phyloP scores from a whole-genome alignment of 2,888 invertebrate species.

The Tethea ocularis region DNA sequence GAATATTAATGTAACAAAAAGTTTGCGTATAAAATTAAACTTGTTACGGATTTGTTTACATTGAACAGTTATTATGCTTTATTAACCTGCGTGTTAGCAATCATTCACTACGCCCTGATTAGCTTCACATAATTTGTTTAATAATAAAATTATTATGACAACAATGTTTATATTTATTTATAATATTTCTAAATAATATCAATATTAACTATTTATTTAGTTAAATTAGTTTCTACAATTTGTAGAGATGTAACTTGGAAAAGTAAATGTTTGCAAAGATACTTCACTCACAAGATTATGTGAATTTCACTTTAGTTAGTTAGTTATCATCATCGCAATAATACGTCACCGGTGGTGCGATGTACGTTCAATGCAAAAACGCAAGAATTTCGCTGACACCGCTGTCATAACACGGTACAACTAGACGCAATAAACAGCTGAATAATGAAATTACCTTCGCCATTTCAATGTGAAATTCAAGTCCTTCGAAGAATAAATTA shows the following conservation, averaged over 20 bases:
- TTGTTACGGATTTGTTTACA: neutral
- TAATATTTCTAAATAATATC: neutral
- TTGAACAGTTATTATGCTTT: neutral
- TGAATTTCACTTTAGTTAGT: conserved; percentile 19
- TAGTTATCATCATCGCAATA: conserved; percentile 12
- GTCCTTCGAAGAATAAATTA: conserved; percentile 31
- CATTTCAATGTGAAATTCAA: conserved; percentile 51
- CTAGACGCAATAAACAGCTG: conserved; percentile 10
- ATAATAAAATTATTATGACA: neutral
- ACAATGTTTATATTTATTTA: neutral
- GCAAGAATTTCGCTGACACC: conserved; percentile 13
- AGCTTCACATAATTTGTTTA: too few species aligned
- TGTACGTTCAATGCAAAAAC: conserved; percentile 20
- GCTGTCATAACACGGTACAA: conserved; percentile 16
- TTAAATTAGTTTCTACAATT: neutral
- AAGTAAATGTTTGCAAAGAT: neutral
- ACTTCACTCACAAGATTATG: neutral
- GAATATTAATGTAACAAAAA: neutral
- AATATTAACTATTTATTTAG: neutral
- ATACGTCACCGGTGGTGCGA: conserved; percentile 35
- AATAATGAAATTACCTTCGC: conserved; percentile 68
- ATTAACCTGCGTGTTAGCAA: neutral
- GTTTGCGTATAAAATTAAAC: neutral
- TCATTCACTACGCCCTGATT: too few species aligned
- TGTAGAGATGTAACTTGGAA: neutral